Percentiles rank a stretch among this genome's conserved stretches.
Evolutionary conservation across 2,888 invertebrate species (phyloP).

Genomic region (Cryptocephalus moraei): DNA sequence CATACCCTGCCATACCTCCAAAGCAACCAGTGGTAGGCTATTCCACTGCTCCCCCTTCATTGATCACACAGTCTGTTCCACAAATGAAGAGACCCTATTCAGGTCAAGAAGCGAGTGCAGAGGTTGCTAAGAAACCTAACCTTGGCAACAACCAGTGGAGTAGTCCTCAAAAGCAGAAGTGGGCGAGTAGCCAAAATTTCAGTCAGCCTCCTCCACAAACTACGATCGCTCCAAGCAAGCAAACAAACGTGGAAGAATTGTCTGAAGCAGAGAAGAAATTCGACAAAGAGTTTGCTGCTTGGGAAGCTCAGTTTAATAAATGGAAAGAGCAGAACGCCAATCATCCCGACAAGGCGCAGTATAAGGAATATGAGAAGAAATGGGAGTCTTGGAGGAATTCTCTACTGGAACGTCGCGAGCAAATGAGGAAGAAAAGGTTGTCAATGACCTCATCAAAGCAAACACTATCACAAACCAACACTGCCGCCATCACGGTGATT

Average conservation of each 20-base stretch:
- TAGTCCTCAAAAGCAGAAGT: constrained; percentile 5
- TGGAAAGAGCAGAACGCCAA: constrained; percentile 88
- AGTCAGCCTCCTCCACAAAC: constrained; percentile 10
- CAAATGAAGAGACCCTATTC: constrained; percentile 11
- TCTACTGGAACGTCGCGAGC: constrained; percentile 67
- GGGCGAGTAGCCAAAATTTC: constrained; percentile 3
- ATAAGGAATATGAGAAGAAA: constrained; percentile 76
- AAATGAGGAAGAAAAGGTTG: constrained; percentile 61
- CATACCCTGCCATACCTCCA: constrained; percentile 16
- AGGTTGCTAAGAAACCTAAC: not conserved
- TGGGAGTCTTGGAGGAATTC: constrained; percentile 78
- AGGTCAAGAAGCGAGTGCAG: constrained; percentile 2
- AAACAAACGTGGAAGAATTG: constrained; percentile 30
- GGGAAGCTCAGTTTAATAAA: constrained; percentile 85
- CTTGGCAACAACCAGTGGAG: constrained; percentile 2
- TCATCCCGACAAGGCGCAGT: constrained; percentile 83
- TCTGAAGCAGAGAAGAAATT: constrained; percentile 72
- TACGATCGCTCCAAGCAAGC: not conserved
- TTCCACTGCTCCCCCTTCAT: constrained; percentile 7
- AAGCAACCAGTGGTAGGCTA: constrained; percentile 6
- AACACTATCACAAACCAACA: not conserved
- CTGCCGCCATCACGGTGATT: not conserved
- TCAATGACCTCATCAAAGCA: constrained; percentile 16
- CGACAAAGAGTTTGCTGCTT: constrained; percentile 79
- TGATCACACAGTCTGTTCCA: constrained; percentile 3